phyloP scores from a whole-genome alignment of 2,113 vertebrate genomes.

The Chinchilla lanigera region DNA sequence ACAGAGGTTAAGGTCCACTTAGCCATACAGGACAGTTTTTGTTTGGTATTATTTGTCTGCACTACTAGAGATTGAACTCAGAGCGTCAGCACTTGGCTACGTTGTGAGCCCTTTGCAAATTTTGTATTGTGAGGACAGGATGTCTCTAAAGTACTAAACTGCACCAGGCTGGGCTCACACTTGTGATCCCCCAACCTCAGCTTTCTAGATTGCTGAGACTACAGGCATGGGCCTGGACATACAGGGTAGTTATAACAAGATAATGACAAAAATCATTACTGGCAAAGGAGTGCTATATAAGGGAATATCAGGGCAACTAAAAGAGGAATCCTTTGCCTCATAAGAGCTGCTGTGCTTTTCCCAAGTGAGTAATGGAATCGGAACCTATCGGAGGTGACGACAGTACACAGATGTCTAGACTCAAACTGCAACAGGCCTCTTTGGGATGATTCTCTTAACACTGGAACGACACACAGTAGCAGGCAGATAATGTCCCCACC shows the following conservation, averaged over 20 bases:
- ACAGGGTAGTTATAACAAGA: background rate
- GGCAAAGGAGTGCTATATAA: background rate
- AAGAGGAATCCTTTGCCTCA: background rate
- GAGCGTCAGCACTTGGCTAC: background rate
- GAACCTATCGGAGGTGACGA: background rate
- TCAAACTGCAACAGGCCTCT: background rate
- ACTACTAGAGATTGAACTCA: background rate
- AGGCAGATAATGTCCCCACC: background rate
- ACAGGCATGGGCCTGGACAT: background rate
- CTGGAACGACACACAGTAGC: background rate
- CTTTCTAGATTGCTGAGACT: background rate
- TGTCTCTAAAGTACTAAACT: background rate
- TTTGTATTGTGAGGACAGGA: background rate
- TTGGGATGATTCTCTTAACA: background rate
- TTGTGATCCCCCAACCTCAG: background rate
- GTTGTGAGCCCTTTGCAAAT: background rate
- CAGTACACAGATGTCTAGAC: background rate
- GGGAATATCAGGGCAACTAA: background rate
- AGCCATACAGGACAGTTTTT: background rate
- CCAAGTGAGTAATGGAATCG: background rate
- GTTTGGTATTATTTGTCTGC: background rate
- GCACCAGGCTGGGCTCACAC: background rate
- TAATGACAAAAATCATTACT: background rate
- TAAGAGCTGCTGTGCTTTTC: background rate
- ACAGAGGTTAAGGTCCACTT: background rate